Percentiles rank a stretch among this genome's conserved stretches.
phyloP scores from a whole-genome alignment of 2,888 invertebrate genomes.

The Uropetala carovei region DNA sequence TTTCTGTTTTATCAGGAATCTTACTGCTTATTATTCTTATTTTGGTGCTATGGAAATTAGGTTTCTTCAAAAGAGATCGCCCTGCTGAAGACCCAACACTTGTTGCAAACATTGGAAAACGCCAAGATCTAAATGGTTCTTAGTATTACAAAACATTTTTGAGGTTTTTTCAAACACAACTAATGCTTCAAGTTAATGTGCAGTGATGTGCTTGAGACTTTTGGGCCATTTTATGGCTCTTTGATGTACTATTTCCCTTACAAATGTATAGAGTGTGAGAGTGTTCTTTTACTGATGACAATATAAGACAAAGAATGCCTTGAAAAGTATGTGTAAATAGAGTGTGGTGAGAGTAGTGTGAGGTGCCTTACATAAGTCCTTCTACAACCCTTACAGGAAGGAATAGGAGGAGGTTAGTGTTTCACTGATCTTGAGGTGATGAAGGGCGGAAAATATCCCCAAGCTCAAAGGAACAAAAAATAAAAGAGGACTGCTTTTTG shows the following conservation, averaged over 20 bases:
- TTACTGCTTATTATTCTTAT: conserved; percentile 88
- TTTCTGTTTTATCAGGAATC: conserved; percentile 90
- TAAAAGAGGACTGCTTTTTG: conserved; percentile 40
- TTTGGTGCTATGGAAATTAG: conserved; percentile 90
- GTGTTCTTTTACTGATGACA: background rate
- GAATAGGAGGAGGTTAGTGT: background rate
- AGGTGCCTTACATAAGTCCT: conserved; percentile 30
- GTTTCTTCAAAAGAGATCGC: conserved; percentile 91
- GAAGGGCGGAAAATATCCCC: background rate
- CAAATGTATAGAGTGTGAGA: background rate
- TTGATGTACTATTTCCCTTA: conserved; percentile 7
- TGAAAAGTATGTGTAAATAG: conserved; percentile 40
- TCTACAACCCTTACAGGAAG: conserved; percentile 3
- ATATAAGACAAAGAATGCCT: background rate
- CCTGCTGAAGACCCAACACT: conserved; percentile 85
- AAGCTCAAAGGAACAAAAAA: background rate
- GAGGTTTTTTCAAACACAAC: background rate
- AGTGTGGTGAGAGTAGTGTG: conserved; percentile 13
- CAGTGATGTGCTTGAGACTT: background rate
- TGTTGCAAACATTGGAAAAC: conserved; percentile 87
- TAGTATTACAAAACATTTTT: conserved; percentile 41
- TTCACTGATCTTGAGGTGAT: background rate
- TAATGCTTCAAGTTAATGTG: background rate
- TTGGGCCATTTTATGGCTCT: background rate
- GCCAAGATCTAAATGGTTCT: conserved; percentile 76